A percentile compares a stretch with the other conserved stretches of the same genome.
Conservation (phyloP, 2,113 vertebrate species). For the Herpetotheres cachinnans region DNA sequence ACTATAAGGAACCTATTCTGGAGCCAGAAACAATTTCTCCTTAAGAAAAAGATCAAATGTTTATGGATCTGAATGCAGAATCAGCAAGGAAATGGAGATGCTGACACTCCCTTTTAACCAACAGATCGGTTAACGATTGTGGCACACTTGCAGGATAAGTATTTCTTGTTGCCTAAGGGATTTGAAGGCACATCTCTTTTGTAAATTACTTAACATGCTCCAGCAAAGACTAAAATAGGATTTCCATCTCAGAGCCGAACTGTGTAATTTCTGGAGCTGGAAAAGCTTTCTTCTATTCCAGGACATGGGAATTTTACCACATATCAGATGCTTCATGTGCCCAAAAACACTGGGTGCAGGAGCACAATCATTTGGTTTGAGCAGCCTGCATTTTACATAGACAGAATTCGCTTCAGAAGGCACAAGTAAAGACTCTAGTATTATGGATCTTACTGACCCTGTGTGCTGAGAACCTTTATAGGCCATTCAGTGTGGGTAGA, state of each 20-base stretch:
- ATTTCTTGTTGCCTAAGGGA: not conserved
- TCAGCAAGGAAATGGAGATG: not conserved
- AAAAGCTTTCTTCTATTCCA: not conserved
- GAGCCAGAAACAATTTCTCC: not conserved
- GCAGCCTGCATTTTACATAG: not conserved
- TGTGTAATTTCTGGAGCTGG: not conserved
- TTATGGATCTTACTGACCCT: not conserved
- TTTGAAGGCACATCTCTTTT: not conserved
- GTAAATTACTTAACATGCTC: not conserved
- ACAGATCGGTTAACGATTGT: not conserved
- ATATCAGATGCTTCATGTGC: not conserved
- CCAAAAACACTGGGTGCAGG: not conserved
- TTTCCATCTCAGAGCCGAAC: not conserved
- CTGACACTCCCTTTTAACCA: not conserved
- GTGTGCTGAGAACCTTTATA: not conserved
- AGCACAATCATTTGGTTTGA: not conserved
- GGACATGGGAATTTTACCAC: not conserved
- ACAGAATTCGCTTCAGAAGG: not conserved
- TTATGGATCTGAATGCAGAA: not conserved
- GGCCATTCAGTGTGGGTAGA: not conserved
- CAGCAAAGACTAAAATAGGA: not conserved
- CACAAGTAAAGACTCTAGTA: not conserved
- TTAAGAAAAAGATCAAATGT: not conserved
- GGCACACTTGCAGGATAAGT: not conserved
- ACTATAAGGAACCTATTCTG: not conserved